phyloP scores from a whole-genome alignment of 2,113 vertebrate species.

The Ibidorhyncha struthersii region DNA sequence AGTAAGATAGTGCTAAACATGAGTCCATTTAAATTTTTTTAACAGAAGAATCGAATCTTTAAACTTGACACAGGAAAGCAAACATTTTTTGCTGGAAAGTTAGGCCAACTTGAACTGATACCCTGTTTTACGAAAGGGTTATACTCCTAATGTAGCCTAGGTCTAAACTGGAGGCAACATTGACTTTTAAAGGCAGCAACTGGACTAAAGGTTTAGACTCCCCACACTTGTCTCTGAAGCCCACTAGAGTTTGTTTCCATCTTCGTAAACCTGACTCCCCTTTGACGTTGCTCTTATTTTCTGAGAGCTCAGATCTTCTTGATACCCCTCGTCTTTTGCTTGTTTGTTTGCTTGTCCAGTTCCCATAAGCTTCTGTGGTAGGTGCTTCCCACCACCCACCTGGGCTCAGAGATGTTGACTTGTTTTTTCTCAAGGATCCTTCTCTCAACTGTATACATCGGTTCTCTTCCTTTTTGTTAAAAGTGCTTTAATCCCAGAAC shows the following conservation, averaged over 20 bases:
- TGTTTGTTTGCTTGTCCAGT: neutral
- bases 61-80: neutral
- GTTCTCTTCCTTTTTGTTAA: neutral
- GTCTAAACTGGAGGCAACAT: neutral
- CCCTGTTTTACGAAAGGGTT: neutral
- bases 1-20: neutral
- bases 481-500: neutral
- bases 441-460: neutral
- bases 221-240: neutral
- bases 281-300: neutral
- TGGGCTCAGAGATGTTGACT: accelerated
- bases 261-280: neutral
- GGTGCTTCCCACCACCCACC: neutral
- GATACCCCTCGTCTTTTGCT: neutral
- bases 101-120: neutral
- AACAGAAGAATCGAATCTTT: neutral
- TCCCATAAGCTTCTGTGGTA: neutral
- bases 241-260: neutral
- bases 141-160: neutral
- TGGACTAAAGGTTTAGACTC: neutral
- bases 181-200: neutral
- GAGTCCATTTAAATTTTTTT: neutral
- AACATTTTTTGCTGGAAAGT: neutral
- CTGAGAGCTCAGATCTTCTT: neutral
- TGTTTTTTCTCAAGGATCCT: neutral